These are phyloP conservation scores for Labia minor DNA, from an alignment of 2,888 invertebrate species.

Conservation along the genomic window DNA sequence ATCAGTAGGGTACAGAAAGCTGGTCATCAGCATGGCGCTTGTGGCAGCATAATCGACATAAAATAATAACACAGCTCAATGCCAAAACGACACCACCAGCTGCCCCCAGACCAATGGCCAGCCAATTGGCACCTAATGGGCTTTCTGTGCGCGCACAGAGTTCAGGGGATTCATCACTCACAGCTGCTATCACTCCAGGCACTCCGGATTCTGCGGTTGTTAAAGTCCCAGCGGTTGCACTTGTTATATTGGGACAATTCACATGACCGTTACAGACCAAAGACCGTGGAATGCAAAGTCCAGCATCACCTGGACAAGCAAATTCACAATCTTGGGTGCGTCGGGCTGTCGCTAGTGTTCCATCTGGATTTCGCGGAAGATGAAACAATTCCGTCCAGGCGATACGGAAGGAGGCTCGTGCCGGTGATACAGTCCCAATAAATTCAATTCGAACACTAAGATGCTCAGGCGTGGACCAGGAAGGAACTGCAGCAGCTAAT, in stretches of 20 bases:
- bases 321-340: conserved; percentile 70
- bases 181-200: conserved; percentile 39
- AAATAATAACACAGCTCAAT: conserved; percentile 45
- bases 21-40: conserved; percentile 42
- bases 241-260: conserved; percentile 66
- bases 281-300: conserved; percentile 70
- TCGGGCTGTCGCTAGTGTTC: conserved; percentile 64
- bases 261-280: conserved; percentile 78
- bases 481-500: conserved; percentile 37
- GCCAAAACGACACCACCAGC: conserved; percentile 47
- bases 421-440: conserved; percentile 59
- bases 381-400: conserved; percentile 85
- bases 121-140: conserved; percentile 44
- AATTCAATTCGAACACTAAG: conserved; percentile 31
- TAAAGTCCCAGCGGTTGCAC: conserved; percentile 28
- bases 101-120: conserved; percentile 51
- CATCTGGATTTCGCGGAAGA: conserved; percentile 71
- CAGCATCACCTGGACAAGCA: conserved; percentile 73
- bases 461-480: conserved; percentile 20
- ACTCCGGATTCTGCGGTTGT: conserved; percentile 27
- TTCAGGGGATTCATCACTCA: conserved; percentile 62
- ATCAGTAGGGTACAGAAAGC: conserved; percentile 51
- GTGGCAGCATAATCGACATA: conserved; percentile 52
- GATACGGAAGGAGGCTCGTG: conserved; percentile 74
- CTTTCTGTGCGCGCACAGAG: conserved; percentile 48